These are phyloP conservation scores for Microtus oregoni DNA, from an alignment of 2,113 vertebrate species.

Conservation along the genomic window DNA sequence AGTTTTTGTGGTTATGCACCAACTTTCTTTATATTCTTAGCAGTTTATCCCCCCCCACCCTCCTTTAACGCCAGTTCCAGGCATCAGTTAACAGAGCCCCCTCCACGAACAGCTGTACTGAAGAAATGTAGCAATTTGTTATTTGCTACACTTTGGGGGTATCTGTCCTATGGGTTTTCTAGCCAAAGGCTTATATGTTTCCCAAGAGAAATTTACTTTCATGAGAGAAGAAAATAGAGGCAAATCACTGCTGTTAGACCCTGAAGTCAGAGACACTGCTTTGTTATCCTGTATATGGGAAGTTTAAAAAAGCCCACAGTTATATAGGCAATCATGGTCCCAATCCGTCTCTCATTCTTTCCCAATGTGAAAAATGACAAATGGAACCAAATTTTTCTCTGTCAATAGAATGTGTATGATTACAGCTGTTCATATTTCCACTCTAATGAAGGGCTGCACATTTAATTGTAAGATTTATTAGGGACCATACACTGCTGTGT, in stretches of 20 bases:
- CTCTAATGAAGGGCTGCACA: constrained; percentile 88
- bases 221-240: constrained; percentile 84
- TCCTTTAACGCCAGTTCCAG: constrained; percentile 76
- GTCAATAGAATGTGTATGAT: constrained; percentile 86
- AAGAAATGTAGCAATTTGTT: constrained; percentile 80
- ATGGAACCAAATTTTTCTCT: constrained; percentile 86
- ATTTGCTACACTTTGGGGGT: constrained; percentile 84
- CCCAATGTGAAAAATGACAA: constrained; percentile 86
- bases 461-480: constrained; percentile 90
- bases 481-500: constrained; percentile 72
- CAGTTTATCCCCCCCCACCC: neutral
- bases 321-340: constrained; percentile 70
- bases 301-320: constrained; percentile 80
- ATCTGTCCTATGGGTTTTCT: constrained; percentile 84
- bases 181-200: constrained; percentile 83
- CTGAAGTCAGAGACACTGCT: constrained; percentile 81
- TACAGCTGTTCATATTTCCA: constrained; percentile 90
- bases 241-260: constrained; percentile 80
- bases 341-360: constrained; percentile 82
- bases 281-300: constrained; percentile 77
- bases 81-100: constrained; percentile 78
- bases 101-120: constrained; percentile 83
- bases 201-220: constrained; percentile 86
- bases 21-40: constrained; percentile 76
- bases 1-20: constrained; percentile 74